Conservation (phyloP, 2,797 vertebrate genomes). For the Chromobotia macracanthus region DNA sequence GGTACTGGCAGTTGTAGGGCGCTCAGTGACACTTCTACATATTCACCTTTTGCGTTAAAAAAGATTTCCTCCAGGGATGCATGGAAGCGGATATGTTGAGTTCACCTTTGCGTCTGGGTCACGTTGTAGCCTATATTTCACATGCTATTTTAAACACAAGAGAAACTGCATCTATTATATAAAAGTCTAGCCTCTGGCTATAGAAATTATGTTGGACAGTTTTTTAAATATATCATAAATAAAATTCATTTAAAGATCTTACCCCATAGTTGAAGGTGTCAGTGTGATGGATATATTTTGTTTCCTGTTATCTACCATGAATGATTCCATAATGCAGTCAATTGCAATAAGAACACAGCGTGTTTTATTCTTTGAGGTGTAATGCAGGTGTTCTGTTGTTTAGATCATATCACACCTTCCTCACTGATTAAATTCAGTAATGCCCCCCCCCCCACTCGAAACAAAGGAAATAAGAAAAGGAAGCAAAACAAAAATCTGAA, state of each 20-base stretch:
- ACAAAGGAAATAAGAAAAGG: neutral
- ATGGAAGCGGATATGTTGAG: too few species aligned
- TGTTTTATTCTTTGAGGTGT: neutral
- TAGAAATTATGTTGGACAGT: too few species aligned
- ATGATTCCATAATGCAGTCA: neutral
- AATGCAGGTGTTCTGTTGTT: constrained; percentile 9
- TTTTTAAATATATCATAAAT: neutral
- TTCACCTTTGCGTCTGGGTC: too few species aligned
- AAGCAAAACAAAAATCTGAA: constrained; percentile 64
- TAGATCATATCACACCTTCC: constrained; percentile 21
- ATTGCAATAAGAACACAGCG: neutral
- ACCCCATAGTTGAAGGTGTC: neutral
- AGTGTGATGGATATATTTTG: neutral
- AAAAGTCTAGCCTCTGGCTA: too few species aligned
- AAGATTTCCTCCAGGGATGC: too few species aligned
- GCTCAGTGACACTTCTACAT: too few species aligned
- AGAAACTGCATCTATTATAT: too few species aligned
- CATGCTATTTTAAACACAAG: too few species aligned
- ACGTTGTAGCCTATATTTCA: too few species aligned
- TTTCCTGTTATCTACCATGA: neutral
- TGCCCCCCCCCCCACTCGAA: constrained; percentile 7
- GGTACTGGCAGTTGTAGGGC: too few species aligned
- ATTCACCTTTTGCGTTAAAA: too few species aligned
- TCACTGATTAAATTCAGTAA: neutral
- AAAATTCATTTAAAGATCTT: neutral